Base-by-base conservation (phyloP, 2,797 vertebrate genomes). In the Sandelia bainsii region DNA sequence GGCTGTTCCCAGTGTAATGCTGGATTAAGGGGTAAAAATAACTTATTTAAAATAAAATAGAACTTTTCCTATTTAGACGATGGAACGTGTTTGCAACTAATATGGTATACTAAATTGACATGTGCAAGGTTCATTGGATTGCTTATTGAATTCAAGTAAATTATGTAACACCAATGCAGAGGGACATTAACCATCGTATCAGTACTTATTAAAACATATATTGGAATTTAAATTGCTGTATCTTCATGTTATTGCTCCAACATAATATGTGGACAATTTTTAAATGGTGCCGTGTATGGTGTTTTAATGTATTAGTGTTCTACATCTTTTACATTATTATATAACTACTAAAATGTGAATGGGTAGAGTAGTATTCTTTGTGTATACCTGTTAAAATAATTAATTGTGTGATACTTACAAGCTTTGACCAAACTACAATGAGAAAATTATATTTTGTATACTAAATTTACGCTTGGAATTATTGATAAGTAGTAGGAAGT, bases 221-320 rank as follows among this genome's bases (percentile, higher is more conserved):
- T 46, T 11, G 13, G 12, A 39, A 32, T 39, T 53, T 19, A 29
- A 52, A 42, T 25, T 6, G 11, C 5, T 42, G 23, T 37, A 11
- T 42, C 27, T 45, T 27, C 0, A 44, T 63, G 64, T 65, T 53
- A 37, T 51, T 51, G 23, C 29, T 27, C n/a, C 20, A 57, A 14
- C 59, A 17, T 58, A 12, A 39, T 40, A 19, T 45, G 20, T 51
- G 20, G 13, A 37, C 51, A 29, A 29, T 29, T 29, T 29, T 6
- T 29, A 29, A 29, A 6, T 29, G 6, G 27, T 29, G 27, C 27
- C 4, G 16, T 62, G 12, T 34, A 19, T 65, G 8, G 22, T 42
- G 4, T 44, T 48, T 62, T 42, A 3, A 29, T 34, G 49, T 51
- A 37, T 66, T 70, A 25, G 25, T 32, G 20, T 69, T 13, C 7